Conservation (phyloP, 1,140 invertebrate genomes). For the Sesamia nonagrioides region DNA sequence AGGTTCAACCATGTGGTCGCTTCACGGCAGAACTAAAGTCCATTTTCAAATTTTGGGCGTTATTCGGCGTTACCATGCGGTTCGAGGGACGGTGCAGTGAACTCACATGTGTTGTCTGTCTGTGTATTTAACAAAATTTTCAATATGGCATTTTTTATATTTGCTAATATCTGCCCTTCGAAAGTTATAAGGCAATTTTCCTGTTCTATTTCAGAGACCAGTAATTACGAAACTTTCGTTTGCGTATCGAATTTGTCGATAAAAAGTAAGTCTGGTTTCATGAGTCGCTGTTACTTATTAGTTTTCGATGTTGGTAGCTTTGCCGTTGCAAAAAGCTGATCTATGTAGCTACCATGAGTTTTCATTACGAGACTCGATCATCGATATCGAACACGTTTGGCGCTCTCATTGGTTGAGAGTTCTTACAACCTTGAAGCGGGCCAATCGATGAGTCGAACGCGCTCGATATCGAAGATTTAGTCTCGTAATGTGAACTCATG, state of each 20-base stretch:
- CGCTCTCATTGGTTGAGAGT: no score
- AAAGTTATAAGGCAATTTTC: constrained; percentile 3
- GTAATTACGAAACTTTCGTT: not conserved
- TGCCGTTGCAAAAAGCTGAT: no score
- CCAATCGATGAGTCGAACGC: no score
- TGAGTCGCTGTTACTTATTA: not conserved
- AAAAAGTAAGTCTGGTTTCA: not conserved
- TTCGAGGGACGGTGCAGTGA: constrained; percentile 9
- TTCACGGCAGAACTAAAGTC: constrained; percentile 28
- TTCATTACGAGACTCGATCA: no score
- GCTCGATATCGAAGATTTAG: no score
- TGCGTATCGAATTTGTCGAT: not conserved
- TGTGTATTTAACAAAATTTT: constrained; percentile 19
- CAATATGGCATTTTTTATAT: constrained; percentile 15
- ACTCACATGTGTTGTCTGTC: constrained; percentile 18
- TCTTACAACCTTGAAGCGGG: no score
- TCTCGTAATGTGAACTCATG: no score
- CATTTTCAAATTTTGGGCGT: constrained; percentile 34
- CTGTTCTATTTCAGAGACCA: not conserved
- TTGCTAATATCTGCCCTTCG: not conserved
- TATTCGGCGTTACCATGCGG: constrained; percentile 33
- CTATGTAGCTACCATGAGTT: no score
- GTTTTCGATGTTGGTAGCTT: not conserved
- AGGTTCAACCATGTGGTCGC: constrained; percentile 11
- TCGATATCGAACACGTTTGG: no score